Conservation (phyloP, 2,888 invertebrate species). For the Calameuta idolon region DNA sequence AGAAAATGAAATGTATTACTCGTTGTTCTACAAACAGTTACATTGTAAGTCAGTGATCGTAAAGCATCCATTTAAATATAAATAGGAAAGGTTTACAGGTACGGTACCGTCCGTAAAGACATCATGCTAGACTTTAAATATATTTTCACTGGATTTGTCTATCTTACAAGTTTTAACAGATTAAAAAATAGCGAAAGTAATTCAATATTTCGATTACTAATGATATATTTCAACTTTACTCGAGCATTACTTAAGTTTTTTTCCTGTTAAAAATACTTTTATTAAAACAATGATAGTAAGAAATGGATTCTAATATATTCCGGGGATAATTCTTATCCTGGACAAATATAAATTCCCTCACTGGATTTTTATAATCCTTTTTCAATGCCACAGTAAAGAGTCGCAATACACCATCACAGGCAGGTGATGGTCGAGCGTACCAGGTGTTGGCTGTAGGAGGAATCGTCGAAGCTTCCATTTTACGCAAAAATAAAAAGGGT, state of each 20-base stretch:
- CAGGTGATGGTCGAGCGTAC: conserved; percentile 11
- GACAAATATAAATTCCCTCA: not conserved
- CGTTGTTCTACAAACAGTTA: not conserved
- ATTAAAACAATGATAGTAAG: not conserved
- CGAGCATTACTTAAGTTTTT: not conserved
- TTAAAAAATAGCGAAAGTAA: not conserved
- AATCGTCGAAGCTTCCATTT: conserved; percentile 29
- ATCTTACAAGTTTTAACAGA: not conserved
- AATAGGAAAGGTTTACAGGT: not conserved
- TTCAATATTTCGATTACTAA: not conserved
- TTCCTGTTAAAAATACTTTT: not conserved
- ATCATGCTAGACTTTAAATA: not conserved
- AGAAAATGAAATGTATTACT: not conserved
- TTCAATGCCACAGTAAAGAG: not conserved
- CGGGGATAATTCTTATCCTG: not conserved
- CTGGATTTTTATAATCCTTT: conserved; percentile 2
- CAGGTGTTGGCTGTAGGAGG: conserved; percentile 35
- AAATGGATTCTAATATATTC: not conserved
- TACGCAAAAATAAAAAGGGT: conserved; percentile 32
- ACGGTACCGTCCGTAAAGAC: not conserved
- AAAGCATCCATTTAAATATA: not conserved
- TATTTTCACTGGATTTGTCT: not conserved
- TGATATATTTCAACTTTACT: not conserved
- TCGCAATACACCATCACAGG: not conserved
- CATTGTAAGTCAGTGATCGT: not conserved